Conservation (phyloP, 2,888 invertebrate genomes). For the Pandemis corylana region DNA sequence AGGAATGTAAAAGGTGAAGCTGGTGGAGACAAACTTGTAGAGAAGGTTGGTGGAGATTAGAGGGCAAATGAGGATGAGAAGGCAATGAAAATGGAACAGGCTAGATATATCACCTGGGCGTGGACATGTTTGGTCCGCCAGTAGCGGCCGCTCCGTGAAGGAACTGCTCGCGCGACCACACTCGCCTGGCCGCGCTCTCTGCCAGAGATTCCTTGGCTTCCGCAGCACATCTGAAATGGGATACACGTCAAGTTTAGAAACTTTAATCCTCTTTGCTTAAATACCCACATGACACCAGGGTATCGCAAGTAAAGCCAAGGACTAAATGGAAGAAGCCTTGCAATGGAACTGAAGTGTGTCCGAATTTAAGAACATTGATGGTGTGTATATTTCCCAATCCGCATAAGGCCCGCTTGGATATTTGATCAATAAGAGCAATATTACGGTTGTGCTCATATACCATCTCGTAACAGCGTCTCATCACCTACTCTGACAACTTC, state of each 20-base stretch:
- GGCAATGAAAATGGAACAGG: background rate
- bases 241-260: background rate
- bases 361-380: no score
- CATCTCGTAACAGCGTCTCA: no score
- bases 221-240: constrained; percentile 53
- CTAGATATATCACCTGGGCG: constrained; percentile 45
- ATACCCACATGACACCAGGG: no score
- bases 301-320: background rate
- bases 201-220: constrained; percentile 50
- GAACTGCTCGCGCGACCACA: constrained; percentile 91
- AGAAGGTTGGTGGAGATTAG: background rate
- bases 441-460: no score
- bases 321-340: no score
- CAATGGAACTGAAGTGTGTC: no score
- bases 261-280: background rate
- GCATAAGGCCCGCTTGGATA: no score
- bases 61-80: background rate
- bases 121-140: constrained; percentile 84
- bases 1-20: background rate
- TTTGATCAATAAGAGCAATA: no score
- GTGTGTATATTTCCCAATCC: no score
- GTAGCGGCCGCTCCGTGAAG: constrained; percentile 89
- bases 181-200: constrained; percentile 69
- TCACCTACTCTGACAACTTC: no score
- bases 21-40: background rate